Conservation (phyloP, 2,113 vertebrate genomes). For the Nestor notabilis region DNA sequence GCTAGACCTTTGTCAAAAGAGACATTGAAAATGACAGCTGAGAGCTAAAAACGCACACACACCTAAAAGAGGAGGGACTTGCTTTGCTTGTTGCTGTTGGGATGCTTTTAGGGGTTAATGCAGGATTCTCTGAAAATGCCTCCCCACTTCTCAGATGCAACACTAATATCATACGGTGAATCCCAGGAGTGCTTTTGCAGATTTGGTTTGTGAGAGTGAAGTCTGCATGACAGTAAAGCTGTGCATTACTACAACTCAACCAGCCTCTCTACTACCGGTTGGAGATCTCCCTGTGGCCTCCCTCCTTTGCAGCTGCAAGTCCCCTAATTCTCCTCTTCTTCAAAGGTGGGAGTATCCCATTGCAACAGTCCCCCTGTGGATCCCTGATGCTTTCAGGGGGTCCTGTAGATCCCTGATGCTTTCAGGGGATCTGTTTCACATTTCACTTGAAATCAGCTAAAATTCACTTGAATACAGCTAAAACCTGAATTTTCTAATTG, state of each 20-base stretch:
- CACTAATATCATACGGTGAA: neutral
- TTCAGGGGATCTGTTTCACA: neutral
- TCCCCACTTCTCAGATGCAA: neutral
- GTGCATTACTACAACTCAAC: rapidly evolving
- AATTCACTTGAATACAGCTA: neutral
- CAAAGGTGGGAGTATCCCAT: neutral
- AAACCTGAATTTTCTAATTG: neutral
- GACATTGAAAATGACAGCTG: neutral
- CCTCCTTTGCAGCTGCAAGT: neutral
- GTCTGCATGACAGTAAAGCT: neutral
- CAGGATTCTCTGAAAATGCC: neutral
- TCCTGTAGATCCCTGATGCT: neutral
- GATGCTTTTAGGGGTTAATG: neutral
- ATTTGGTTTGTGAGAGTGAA: neutral
- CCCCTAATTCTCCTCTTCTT: neutral
- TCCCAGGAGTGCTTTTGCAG: neutral
- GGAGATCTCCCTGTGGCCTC: neutral
- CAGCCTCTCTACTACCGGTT: neutral
- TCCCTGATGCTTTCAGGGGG: neutral
- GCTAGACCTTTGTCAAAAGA: neutral
- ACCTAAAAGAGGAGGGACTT: neutral
- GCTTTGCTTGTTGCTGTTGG: neutral
- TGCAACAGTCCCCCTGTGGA: neutral
- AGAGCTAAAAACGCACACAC: neutral
- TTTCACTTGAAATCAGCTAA: neutral